These are phyloP conservation scores for Aplysia californica DNA, from an alignment of 1,140 invertebrate species.

Conservation along the genomic window DNA sequence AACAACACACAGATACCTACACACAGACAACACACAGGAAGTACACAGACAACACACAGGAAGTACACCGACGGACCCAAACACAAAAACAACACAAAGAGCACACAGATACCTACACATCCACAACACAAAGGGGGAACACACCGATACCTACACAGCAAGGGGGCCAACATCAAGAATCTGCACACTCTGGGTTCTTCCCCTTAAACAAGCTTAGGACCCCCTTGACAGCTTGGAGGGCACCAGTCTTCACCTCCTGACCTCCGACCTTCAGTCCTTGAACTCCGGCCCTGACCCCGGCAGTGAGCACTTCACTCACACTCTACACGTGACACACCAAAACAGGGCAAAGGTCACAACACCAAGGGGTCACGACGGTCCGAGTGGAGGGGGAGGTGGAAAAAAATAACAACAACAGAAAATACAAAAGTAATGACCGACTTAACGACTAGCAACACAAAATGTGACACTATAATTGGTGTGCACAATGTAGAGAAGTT, in stretches of 20 bases:
- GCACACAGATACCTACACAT: too few relatives aligned
- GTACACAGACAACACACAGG: too few relatives aligned
- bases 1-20: too few relatives aligned
- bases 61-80: too few relatives aligned
- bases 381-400: conserved; percentile 5
- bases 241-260: conserved; percentile 24
- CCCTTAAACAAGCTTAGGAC: conserved; percentile 19
- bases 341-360: conserved; percentile 19
- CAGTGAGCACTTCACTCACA: conserved; percentile 26
- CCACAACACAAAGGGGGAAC: too few relatives aligned
- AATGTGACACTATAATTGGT: not conserved
- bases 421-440: not conserved
- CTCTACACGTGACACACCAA: too few relatives aligned
- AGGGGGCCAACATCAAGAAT: too few relatives aligned
- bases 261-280: conserved; percentile 40
- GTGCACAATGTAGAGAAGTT: not conserved
- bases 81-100: too few relatives aligned
- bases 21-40: too few relatives aligned
- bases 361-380: not conserved
- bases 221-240: conserved; percentile 3
- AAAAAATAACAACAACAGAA: conserved; percentile 20
- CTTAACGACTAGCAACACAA: not conserved
- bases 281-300: conserved; percentile 46
- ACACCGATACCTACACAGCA: too few relatives aligned
- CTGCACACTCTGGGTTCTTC: too few relatives aligned